Conservation (phyloP, 64 coral and sea anemone genomes). For the Pachyseris speciosa region DNA sequence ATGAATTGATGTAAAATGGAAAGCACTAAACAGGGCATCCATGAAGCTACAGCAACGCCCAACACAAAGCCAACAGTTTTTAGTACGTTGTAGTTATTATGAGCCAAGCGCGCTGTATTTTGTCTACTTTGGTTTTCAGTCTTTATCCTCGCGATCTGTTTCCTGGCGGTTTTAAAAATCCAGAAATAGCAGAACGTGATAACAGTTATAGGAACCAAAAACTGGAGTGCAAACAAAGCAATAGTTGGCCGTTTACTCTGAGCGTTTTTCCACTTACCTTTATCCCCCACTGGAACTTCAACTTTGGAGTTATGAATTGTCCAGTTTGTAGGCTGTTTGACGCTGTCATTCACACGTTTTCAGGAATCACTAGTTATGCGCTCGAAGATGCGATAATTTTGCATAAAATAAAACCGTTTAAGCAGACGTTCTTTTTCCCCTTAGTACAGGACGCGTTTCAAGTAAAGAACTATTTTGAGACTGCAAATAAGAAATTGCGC, state of each 20-base stretch:
- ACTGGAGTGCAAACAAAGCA: too few relatives aligned
- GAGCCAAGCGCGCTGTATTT: background rate
- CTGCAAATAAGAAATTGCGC: too few relatives aligned
- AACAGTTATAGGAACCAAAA: background rate
- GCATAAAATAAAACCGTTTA: background rate
- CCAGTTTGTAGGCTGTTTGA: background rate
- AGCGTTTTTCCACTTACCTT: too few relatives aligned
- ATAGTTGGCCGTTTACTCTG: too few relatives aligned
- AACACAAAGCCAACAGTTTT: background rate
- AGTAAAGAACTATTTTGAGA: too few relatives aligned
- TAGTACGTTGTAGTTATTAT: background rate
- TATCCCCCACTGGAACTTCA: too few relatives aligned
- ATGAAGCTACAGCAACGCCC: background rate
- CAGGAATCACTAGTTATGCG: background rate
- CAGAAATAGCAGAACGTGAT: background rate
- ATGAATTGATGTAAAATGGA: background rate
- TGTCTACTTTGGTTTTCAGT: background rate
- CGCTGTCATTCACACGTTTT: background rate
- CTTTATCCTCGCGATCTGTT: background rate
- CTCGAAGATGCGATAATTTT: background rate
- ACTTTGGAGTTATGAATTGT: too few relatives aligned
- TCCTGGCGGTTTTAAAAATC: slow-evolving; percentile 18
- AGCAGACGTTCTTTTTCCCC: background rate
- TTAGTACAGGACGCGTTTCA: background rate
- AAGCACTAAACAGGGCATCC: background rate